Evolutionary conservation across 2,888 invertebrate species (phyloP).

Genomic region (Orchesella flavescens): DNA sequence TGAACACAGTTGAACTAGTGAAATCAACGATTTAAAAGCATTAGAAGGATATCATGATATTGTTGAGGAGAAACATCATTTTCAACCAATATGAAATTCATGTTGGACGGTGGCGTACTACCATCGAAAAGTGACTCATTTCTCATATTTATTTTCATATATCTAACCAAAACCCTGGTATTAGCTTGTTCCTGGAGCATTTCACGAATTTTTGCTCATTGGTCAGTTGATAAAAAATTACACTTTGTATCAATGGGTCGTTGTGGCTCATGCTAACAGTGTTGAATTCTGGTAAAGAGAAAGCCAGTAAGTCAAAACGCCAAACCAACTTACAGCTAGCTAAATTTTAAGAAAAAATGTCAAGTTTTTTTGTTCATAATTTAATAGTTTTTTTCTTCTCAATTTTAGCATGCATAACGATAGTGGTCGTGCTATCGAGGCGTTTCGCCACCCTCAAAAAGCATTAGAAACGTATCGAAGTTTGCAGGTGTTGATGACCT

Average conservation of each 20-base stretch:
- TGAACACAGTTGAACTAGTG: too few relatives aligned
- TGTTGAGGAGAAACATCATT: too few relatives aligned
- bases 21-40: too few relatives aligned
- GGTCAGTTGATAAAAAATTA: constrained; percentile 37
- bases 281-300: constrained; percentile 50
- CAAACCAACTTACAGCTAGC: not conserved
- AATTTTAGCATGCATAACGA: constrained; percentile 16
- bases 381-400: too few relatives aligned
- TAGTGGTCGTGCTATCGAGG: constrained; percentile 28
- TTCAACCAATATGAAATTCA: too few relatives aligned
- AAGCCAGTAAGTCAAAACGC: constrained; percentile 47
- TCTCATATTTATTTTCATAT: too few relatives aligned
- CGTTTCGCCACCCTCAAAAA: not conserved
- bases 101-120: too few relatives aligned
- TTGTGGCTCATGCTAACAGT: constrained; percentile 43
- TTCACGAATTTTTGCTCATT: constrained; percentile 53
- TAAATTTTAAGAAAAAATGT: not conserved
- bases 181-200: constrained; percentile 51
- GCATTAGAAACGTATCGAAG: constrained; percentile 26
- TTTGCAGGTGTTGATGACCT: constrained; percentile 16
- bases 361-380: too few relatives aligned
- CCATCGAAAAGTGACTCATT: too few relatives aligned
- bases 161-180: too few relatives aligned
- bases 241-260: constrained; percentile 37
- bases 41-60: too few relatives aligned